Evolutionary conservation across 2,797 vertebrate genomes (phyloP).

Genomic region (Denticeps clupeoides): DNA sequence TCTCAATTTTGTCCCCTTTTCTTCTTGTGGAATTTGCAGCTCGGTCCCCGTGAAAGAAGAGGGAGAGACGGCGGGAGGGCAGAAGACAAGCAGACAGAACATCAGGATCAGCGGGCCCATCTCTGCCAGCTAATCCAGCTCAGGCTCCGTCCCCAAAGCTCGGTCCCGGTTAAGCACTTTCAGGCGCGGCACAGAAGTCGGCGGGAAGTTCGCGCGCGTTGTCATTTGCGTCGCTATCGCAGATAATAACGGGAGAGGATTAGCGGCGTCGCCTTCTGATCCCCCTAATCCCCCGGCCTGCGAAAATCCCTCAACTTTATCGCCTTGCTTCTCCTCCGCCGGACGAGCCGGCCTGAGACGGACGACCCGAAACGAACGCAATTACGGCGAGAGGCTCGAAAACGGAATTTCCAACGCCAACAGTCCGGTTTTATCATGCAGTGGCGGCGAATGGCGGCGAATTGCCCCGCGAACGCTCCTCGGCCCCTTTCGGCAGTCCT

Average conservation of each 20-base stretch:
- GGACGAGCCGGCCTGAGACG: constrained; percentile 51
- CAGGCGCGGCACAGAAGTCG: constrained; percentile 41
- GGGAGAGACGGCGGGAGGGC: constrained; percentile 18
- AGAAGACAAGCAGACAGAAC: constrained; percentile 19
- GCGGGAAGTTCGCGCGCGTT: constrained; percentile 60
- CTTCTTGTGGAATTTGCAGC: no score
- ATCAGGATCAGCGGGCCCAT: constrained; percentile 43
- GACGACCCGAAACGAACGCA: constrained; percentile 30
- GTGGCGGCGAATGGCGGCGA: no score
- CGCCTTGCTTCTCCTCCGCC: constrained; percentile 36
- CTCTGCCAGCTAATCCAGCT: constrained; percentile 49
- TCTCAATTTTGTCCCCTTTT: constrained; percentile 26
- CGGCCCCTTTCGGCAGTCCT: constrained; percentile 1
- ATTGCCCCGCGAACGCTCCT: no score
- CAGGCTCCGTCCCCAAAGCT: constrained; percentile 37
- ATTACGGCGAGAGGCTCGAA: constrained; percentile 54
- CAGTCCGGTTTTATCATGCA: no score
- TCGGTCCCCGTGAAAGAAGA: no score
- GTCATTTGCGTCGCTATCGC: constrained; percentile 63
- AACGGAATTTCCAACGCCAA: no score
- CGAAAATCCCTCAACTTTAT: constrained; percentile 46
- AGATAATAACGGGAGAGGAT: constrained; percentile 62
- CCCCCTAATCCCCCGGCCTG: constrained; percentile 52
- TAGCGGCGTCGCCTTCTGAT: constrained; percentile 60
- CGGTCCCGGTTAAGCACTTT: constrained; percentile 48